Evolutionary conservation across 2,113 vertebrate species (phyloP).

Genomic region (Menidia beryllina): DNA sequence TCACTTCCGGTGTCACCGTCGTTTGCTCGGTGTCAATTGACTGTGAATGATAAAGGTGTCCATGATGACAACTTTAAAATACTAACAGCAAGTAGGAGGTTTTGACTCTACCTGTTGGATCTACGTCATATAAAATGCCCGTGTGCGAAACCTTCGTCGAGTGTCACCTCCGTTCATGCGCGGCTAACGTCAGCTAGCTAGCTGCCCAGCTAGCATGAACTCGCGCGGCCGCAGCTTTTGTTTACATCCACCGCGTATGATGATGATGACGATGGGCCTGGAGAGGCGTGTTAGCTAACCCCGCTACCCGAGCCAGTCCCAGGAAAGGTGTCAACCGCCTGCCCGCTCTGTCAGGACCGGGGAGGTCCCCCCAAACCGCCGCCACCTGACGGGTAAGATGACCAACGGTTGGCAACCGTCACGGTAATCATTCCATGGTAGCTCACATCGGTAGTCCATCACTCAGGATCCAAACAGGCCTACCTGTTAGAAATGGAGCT

Average conservation of each 20-base stretch:
- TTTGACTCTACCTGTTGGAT: background rate
- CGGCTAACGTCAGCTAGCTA: constrained; percentile 11
- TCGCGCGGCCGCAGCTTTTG: constrained; percentile 52
- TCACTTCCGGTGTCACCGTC: constrained; percentile 19
- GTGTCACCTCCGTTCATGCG: background rate
- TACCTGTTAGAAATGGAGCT: constrained; percentile 33
- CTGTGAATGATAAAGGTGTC: constrained; percentile 45
- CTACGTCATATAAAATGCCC: background rate
- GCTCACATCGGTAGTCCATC: background rate
- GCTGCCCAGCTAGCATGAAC: constrained; percentile 56
- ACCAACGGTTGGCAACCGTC: background rate
- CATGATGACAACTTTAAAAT: constrained; percentile 68
- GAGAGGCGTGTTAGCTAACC: constrained; percentile 65
- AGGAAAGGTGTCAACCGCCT: constrained; percentile 20
- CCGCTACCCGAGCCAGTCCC: constrained; percentile 41
- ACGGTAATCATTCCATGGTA: background rate
- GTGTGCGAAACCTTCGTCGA: background rate
- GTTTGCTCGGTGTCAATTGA: constrained; percentile 12
- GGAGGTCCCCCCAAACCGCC: constrained; percentile 9
- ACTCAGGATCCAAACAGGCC: constrained; percentile 25
- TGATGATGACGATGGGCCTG: constrained; percentile 56
- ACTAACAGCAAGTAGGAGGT: background rate
- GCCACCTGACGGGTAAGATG: constrained; percentile 33
- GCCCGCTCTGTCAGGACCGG: constrained; percentile 15
- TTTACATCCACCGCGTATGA: constrained; percentile 63